Evolutionary conservation across 2,888 invertebrate species (phyloP).

Genomic region (Lycocerus yunnanus): DNA sequence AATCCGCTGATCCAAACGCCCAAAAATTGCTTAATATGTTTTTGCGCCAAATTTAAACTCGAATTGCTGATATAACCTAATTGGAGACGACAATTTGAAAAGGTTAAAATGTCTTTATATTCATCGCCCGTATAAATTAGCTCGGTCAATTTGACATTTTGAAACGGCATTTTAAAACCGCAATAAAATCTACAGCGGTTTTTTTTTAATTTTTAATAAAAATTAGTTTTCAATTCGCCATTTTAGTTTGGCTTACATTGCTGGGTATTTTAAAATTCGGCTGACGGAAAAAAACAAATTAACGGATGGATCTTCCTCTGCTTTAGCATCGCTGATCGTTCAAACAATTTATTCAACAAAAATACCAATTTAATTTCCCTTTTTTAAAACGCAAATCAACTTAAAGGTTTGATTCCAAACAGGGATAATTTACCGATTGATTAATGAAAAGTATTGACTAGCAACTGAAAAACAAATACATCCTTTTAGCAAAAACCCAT

Average conservation of each 20-base stretch:
- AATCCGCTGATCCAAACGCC: background rate
- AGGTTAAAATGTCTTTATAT: constrained; percentile 9
- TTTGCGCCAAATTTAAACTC: background rate
- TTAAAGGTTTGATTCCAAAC: background rate
- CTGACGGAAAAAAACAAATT: background rate
- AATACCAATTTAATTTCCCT: background rate
- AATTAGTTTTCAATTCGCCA: background rate
- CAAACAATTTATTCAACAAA: background rate
- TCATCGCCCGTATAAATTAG: constrained; percentile 16
- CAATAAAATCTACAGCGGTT: constrained; percentile 11
- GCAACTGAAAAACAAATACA: constrained; percentile 14
- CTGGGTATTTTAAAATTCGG: too few species aligned
- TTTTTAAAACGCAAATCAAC: background rate
- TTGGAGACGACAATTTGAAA: constrained; percentile 13
- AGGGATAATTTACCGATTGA: background rate
- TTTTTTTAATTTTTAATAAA: constrained; percentile 2
- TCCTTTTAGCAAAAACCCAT: background rate
- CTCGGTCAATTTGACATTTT: constrained; percentile 21
- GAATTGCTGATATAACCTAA: background rate
- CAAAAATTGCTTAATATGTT: background rate
- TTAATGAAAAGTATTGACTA: background rate
- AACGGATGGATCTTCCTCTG: background rate
- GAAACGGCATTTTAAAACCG: constrained; percentile 22
- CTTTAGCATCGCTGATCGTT: background rate
- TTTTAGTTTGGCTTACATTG: background rate